These are phyloP conservation scores for Lobophora halterata DNA, from an alignment of 2,888 invertebrate species.

Conservation along the genomic window DNA sequence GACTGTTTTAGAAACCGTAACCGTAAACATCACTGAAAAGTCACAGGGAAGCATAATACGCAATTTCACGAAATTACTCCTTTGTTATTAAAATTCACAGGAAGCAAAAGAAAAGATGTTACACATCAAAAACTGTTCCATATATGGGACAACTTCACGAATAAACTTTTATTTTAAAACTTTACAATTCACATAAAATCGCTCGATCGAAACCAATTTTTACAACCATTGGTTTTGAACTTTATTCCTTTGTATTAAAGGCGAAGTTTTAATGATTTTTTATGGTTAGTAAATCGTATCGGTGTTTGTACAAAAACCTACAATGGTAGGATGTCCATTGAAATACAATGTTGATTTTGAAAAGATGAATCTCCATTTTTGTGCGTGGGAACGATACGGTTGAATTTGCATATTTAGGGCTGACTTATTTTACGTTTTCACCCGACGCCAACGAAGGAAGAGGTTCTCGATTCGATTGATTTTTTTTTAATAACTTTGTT, in stretches of 20 bases:
- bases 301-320: conserved; percentile 10
- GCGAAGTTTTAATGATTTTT: conserved; percentile 11
- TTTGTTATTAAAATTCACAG: too few species aligned
- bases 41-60: too few species aligned
- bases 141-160: conserved; percentile 1
- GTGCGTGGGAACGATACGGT: conserved; percentile 18
- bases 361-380: conserved; percentile 6
- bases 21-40: too few species aligned
- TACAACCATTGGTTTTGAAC: conserved; percentile 17
- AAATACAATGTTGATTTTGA: conserved; percentile 23
- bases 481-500: too few species aligned
- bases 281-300: conserved; percentile 10
- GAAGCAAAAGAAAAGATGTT: too few species aligned
- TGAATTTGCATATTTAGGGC: neutral
- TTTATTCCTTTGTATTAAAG: conserved; percentile 22
- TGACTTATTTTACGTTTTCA: too few species aligned
- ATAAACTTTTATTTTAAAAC: conserved; percentile 24
- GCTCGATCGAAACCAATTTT: conserved; percentile 18
- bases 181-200: conserved; percentile 25
- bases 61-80: too few species aligned
- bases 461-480: too few species aligned
- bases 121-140: conserved; percentile 9
- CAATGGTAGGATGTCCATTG: conserved; percentile 23
- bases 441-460: too few species aligned
- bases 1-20: too few species aligned